phyloP scores from a whole-genome alignment of 2,888 invertebrate genomes.

The Allophyes oxyacanthae region DNA sequence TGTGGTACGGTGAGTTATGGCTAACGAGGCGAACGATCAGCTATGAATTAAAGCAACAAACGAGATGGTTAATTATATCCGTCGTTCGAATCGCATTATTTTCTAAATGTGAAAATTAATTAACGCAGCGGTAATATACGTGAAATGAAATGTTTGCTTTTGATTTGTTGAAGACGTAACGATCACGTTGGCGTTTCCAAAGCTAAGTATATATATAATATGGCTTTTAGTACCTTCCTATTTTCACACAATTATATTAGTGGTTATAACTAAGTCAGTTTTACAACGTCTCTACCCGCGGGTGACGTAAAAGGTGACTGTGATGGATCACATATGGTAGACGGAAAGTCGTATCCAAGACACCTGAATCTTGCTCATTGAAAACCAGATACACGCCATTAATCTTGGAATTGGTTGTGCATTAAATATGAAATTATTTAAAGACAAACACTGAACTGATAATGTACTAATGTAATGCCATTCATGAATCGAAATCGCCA shows the following conservation, averaged over 20 bases:
- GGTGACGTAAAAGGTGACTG: too few species aligned
- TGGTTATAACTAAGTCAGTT: too few species aligned
- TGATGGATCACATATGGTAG: too few species aligned
- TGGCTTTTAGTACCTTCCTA: too few species aligned
- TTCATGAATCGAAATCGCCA: conserved; percentile 29
- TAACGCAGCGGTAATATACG: conserved; percentile 28
- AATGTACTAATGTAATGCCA: conserved; percentile 29
- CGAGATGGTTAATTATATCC: conserved; percentile 44
- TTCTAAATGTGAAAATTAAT: conserved; percentile 51
- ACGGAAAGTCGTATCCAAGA: too few species aligned
- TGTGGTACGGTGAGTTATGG: conserved; percentile 39
- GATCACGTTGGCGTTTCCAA: conserved; percentile 12
- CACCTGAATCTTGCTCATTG: too few species aligned
- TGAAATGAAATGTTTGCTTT: conserved; percentile 38
- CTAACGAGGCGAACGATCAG: conserved; percentile 61
- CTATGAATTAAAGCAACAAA: conserved; percentile 53
- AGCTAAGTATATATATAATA: not conserved
- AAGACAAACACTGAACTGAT: conserved; percentile 10
- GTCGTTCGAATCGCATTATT: conserved; percentile 47
- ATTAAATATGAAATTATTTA: conserved; percentile 4
- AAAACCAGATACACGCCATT: too few species aligned
- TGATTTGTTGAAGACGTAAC: conserved; percentile 22
- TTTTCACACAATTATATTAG: too few species aligned
- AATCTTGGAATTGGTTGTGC: too few species aligned
- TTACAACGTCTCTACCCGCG: too few species aligned